These are phyloP conservation scores for Ginglymostoma cirratum DNA, from an alignment of 2,113 vertebrate species.

Conservation along the genomic window DNA sequence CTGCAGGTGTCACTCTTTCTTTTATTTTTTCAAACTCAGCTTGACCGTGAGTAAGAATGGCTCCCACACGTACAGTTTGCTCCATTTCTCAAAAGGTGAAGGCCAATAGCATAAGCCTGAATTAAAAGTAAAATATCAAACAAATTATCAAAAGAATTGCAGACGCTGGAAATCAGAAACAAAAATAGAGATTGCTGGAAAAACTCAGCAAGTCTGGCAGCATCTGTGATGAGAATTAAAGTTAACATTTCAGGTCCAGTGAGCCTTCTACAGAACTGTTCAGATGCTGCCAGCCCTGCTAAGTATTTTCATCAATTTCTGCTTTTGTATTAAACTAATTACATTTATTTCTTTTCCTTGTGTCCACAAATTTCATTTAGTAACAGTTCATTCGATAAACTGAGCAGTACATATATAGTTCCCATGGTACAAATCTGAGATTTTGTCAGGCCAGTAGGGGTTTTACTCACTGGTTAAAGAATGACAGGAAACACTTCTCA, in stretches of 20 bases:
- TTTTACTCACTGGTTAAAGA: background rate
- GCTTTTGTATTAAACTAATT: background rate
- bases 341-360: background rate
- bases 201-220: too few species aligned
- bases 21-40: too few species aligned
- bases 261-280: too few species aligned
- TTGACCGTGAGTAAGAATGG: too few species aligned
- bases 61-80: too few species aligned
- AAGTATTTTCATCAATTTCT: too few species aligned
- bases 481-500: background rate
- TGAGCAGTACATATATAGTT: background rate
- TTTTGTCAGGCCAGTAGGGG: background rate
- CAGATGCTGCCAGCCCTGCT: too few species aligned
- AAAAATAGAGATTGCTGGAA: too few species aligned
- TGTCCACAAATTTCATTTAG: background rate
- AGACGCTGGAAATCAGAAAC: too few species aligned
- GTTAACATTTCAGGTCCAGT: too few species aligned
- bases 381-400: background rate
- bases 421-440: background rate
- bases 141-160: background rate
- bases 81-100: background rate
- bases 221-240: too few species aligned
- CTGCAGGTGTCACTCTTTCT: too few species aligned
- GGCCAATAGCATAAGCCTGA: background rate
- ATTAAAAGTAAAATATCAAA: background rate